Percentiles rank a stretch among this genome's conserved stretches.
Conservation (phyloP, 2,888 invertebrate genomes). For the Podotricha telesiphe region DNA sequence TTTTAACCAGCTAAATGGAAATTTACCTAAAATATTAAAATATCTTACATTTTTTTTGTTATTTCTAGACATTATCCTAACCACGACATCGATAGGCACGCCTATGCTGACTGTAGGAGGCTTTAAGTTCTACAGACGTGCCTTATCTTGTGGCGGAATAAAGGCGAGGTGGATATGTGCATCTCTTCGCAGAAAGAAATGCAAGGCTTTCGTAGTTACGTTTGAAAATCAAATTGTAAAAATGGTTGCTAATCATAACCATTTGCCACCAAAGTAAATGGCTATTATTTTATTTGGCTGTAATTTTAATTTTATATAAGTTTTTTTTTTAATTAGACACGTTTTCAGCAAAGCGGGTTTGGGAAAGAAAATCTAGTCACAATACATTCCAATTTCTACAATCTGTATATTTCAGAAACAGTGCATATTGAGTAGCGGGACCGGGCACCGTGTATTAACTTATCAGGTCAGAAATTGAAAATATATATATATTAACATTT, state of each 20-base stretch:
- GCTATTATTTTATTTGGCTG: no score
- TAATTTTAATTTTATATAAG: no score
- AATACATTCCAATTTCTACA: no score
- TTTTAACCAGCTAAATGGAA: no score
- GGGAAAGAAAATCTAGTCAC: no score
- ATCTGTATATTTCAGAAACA: no score
- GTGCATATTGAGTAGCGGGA: no score
- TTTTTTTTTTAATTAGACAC: no score
- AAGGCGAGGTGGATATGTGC: conserved; percentile 53
- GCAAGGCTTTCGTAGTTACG: conserved; percentile 51
- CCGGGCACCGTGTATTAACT: no score
- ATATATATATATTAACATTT: no score
- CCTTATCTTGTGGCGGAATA: neutral
- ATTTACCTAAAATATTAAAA: neutral
- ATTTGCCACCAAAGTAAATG: conserved; percentile 33
- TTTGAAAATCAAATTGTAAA: conserved; percentile 45
- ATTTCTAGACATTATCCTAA: conserved; percentile 16
- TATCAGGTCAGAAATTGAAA: no score
- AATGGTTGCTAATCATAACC: conserved; percentile 48
- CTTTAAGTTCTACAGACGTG: conserved; percentile 33
- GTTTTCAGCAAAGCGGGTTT: no score
- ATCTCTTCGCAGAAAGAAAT: conserved; percentile 45
- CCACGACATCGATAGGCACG: conserved; percentile 19
- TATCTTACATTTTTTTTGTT: neutral
- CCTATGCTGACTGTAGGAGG: conserved; percentile 29